A percentile compares a stretch with the other conserved stretches of the same genome.
Conservation (phyloP, 1,140 invertebrate species). For the Pantala flavescens region DNA sequence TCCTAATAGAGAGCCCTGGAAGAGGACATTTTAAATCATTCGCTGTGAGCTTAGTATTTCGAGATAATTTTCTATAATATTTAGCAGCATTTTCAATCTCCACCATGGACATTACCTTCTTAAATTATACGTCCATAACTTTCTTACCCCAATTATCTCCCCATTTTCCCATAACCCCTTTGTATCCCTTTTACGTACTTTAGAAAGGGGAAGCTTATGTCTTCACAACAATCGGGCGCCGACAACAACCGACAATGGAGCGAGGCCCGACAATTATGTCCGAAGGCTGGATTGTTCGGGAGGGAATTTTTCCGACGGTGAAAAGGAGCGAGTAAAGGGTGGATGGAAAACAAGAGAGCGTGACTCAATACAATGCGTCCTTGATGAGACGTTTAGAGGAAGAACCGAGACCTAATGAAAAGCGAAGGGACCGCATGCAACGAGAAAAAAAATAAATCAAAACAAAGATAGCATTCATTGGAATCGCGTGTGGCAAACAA, state of each 20-base stretch:
- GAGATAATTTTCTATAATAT: too few relatives aligned
- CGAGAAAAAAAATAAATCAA: too few relatives aligned
- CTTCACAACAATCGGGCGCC: slow-evolving; percentile 6
- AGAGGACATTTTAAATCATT: too few relatives aligned
- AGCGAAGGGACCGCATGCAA: too few relatives aligned
- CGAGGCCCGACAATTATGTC: background rate
- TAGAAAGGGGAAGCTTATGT: background rate
- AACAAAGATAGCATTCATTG: too few relatives aligned
- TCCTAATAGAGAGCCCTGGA: too few relatives aligned
- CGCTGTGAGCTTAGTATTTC: too few relatives aligned
- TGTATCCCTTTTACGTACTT: background rate
- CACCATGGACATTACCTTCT: too few relatives aligned
- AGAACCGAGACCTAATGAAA: background rate
- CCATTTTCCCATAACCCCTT: background rate
- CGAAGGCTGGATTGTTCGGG: background rate
- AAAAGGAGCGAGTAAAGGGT: background rate
- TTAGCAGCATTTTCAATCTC: too few relatives aligned
- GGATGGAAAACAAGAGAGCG: background rate
- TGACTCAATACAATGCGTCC: background rate
- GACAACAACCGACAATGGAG: background rate
- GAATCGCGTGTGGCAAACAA: too few relatives aligned
- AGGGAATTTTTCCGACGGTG: background rate
- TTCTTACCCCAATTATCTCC: background rate
- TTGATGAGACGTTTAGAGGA: background rate
- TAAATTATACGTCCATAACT: too few relatives aligned